These are phyloP conservation scores for Mobula birostris DNA, from an alignment of 2,113 vertebrate species.

Conservation along the genomic window DNA sequence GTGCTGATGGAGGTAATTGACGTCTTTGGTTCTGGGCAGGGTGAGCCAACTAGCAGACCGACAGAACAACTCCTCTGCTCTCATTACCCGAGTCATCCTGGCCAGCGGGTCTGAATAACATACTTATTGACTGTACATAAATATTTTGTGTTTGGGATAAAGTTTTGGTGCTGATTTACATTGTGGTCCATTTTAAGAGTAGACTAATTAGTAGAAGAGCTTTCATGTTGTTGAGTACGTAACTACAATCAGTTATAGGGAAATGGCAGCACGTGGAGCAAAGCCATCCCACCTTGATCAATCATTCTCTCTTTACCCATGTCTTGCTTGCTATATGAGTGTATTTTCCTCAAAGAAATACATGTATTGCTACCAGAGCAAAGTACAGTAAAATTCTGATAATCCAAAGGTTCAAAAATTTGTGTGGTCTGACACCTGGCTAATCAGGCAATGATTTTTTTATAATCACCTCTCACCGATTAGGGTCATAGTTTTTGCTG, in stretches of 20 bases:
- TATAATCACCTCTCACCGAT: too few relatives aligned
- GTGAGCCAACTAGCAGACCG: too few relatives aligned
- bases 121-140: not conserved
- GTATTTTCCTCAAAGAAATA: not conserved
- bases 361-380: too few relatives aligned
- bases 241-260: too few relatives aligned
- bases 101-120: not conserved
- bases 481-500: too few relatives aligned
- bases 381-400: too few relatives aligned
- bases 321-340: not conserved
- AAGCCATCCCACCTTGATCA: not conserved
- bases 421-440: too few relatives aligned
- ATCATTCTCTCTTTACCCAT: not conserved
- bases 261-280: too few relatives aligned
- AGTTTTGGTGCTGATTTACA: not conserved
- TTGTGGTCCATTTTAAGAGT: not conserved
- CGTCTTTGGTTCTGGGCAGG: not conserved
- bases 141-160: not conserved
- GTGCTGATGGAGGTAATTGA: conserved; percentile 12
- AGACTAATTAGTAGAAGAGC: not conserved
- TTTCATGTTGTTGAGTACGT: not conserved
- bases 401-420: too few relatives aligned
- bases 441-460: too few relatives aligned
- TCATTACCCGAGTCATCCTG: not conserved
- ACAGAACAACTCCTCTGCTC: not conserved